Evolutionary conservation across 2,888 invertebrate species (phyloP).

Genomic region (Tuberolachnus salignus): DNA sequence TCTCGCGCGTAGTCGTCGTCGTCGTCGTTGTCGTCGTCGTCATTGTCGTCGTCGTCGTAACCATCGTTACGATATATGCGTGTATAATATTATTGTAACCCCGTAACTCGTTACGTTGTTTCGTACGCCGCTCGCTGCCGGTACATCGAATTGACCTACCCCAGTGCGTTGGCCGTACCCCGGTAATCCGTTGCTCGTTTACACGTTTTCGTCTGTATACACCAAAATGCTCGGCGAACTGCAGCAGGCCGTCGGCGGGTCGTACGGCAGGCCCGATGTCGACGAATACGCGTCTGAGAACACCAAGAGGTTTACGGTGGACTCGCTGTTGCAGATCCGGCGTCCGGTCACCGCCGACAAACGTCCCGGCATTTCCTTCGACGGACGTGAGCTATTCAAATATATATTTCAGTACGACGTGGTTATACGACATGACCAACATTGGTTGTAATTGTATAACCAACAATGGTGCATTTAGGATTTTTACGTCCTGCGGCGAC

Average conservation of each 20-base stretch:
- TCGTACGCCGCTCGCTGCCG: not conserved
- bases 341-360: constrained; percentile 16
- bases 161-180: too few relatives aligned
- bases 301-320: constrained; percentile 60
- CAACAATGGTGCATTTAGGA: too few relatives aligned
- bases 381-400: constrained; percentile 33
- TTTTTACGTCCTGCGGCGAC: too few relatives aligned
- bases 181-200: not conserved
- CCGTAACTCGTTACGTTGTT: not conserved
- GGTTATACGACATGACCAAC: too few relatives aligned
- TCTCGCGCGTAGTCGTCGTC: too few relatives aligned
- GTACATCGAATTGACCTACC: not conserved
- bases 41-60: too few relatives aligned
- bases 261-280: constrained; percentile 19
- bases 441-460: too few relatives aligned
- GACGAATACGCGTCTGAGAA: constrained; percentile 58
- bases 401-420: too few relatives aligned
- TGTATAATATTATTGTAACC: not conserved
- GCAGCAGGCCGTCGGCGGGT: not conserved
- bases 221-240: constrained; percentile 45
- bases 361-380: not conserved
- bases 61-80: not conserved
- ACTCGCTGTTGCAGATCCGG: constrained; percentile 60
- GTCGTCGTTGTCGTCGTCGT: too few relatives aligned
- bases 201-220: constrained; percentile 11